Conservation (phyloP, 2,888 invertebrate species). For the Cantharis nigra region DNA sequence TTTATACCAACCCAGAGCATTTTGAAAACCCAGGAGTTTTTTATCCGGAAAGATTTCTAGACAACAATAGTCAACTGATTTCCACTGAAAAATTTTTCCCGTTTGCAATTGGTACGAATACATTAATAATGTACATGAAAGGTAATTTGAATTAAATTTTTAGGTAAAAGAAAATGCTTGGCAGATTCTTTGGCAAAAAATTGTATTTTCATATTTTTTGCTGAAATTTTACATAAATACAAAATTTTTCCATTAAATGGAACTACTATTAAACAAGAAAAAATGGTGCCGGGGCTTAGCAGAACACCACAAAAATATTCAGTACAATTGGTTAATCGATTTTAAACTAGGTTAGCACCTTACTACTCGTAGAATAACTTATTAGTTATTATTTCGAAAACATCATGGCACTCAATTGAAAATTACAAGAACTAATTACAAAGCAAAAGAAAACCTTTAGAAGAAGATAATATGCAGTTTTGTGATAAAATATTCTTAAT, state of each 20-base stretch:
- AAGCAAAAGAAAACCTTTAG: too few species aligned
- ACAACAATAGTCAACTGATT: constrained; percentile 47
- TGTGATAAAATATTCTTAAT: too few species aligned
- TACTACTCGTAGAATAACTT: too few species aligned
- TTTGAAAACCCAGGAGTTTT: constrained; percentile 67
- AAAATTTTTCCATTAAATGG: neutral
- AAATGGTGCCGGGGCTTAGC: neutral
- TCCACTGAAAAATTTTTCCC: constrained; percentile 47
- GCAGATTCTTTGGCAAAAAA: neutral
- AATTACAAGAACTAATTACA: too few species aligned
- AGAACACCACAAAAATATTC: neutral
- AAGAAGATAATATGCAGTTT: too few species aligned
- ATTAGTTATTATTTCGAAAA: too few species aligned
- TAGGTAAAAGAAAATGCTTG: neutral
- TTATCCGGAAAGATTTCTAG: constrained; percentile 67
- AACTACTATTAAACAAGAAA: neutral
- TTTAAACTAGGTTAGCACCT: too few species aligned
- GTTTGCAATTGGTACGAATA: constrained; percentile 53
- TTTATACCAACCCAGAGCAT: constrained; percentile 61
- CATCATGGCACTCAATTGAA: too few species aligned
- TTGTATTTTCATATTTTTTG: neutral
- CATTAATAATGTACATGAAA: neutral
- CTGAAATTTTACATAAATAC: neutral
- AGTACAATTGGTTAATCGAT: neutral
- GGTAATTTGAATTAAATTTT: neutral